A percentile compares a stretch with the other conserved stretches of the same genome.
phyloP scores from a whole-genome alignment of 2,113 vertebrate genomes.

The Corythornis cristatus region DNA sequence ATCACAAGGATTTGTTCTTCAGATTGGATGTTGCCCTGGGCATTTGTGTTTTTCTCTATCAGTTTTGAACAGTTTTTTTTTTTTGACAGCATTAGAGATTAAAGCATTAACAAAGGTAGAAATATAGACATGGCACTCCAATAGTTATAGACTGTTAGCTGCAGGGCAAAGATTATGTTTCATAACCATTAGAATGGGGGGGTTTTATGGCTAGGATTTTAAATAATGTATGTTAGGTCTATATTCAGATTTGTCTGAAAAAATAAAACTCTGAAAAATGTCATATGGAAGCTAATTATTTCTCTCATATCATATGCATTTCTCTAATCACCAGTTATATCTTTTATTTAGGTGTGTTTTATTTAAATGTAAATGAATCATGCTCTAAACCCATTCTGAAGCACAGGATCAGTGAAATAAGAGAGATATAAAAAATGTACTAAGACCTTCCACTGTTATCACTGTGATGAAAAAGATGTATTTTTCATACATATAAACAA shows the following conservation, averaged over 20 bases:
- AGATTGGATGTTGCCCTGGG: not conserved
- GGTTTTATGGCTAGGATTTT: not conserved
- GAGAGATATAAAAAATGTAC: not conserved
- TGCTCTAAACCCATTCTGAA: not conserved
- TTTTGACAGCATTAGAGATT: not conserved
- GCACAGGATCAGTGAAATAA: not conserved
- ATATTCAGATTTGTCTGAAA: not conserved
- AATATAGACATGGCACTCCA: not conserved
- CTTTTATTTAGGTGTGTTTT: not conserved
- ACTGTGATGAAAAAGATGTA: not conserved
- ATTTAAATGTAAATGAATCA: not conserved
- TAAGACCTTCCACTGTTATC: not conserved
- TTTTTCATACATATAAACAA: constrained; percentile 32
- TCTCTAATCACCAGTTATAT: not conserved
- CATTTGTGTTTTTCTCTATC: not conserved
- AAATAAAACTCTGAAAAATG: constrained; percentile 10
- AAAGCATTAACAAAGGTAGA: not conserved
- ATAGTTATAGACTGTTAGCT: not conserved
- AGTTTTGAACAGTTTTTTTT: not conserved
- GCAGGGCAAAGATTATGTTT: not conserved
- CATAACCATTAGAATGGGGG: not conserved
- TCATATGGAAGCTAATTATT: not conserved
- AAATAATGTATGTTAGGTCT: constrained; percentile 4
- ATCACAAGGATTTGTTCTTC: not conserved
- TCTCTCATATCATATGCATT: not conserved